Evolutionary conservation across 2,888 invertebrate species (phyloP).

Genomic region (Drosophila mimetica): DNA sequence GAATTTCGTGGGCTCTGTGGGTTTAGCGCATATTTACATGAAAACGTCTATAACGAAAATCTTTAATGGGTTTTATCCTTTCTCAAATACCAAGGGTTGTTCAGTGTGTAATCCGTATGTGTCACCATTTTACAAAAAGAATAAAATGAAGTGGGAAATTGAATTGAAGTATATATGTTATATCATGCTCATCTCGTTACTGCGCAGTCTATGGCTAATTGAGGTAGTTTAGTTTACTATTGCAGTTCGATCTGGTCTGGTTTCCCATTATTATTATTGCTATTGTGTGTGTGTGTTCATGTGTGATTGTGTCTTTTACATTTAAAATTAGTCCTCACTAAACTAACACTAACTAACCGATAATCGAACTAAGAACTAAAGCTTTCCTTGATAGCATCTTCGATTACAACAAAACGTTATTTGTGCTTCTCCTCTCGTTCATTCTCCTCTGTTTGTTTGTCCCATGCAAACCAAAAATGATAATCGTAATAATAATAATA

Average conservation of each 20-base stretch:
- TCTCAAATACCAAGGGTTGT: conserved; percentile 51
- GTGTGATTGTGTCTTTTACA: conserved; percentile 56
- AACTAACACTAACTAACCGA: conserved; percentile 22
- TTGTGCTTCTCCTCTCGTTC: conserved; percentile 26
- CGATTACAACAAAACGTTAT: conserved; percentile 53
- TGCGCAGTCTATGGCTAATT: conserved; percentile 81
- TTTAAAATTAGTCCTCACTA: conserved; percentile 46
- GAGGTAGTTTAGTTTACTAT: conserved; percentile 85
- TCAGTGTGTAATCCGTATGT: conserved; percentile 29
- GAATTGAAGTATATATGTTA: conserved; percentile 22
- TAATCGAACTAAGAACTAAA: conserved; percentile 62
- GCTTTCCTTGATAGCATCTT: conserved; percentile 69
- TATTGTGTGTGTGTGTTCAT: conserved; percentile 48
- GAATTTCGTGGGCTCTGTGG: conserved; percentile 49
- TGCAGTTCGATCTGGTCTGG: conserved; percentile 82
- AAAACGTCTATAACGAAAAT: conserved; percentile 79
- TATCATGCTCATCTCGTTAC: conserved; percentile 39
- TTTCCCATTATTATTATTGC: conserved; percentile 55
- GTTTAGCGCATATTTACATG: conserved; percentile 83
- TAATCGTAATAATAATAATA: conserved; percentile 21
- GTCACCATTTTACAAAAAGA: conserved; percentile 76
- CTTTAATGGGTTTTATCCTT: conserved; percentile 34
- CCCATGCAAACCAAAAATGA: conserved; percentile 40
- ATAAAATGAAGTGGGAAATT: conserved; percentile 18
- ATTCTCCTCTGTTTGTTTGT: conserved; percentile 29